Percentiles rank a stretch among this genome's conserved stretches.
phyloP scores from a whole-genome alignment of 1,140 invertebrate species.

The Lepidurus arcticus region DNA sequence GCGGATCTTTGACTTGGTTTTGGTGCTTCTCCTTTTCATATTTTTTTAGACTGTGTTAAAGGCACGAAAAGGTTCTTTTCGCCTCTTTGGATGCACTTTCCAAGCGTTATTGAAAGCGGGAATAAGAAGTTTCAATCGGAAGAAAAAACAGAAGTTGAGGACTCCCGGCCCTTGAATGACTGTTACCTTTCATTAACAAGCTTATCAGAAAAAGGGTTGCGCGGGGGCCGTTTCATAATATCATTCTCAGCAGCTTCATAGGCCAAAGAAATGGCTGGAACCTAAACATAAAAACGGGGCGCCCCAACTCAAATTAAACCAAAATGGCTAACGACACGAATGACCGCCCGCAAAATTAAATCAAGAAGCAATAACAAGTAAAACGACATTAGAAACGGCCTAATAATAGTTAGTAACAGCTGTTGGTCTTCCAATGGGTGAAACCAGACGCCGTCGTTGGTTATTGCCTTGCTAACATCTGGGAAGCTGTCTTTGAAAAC shows the following conservation, averaged over 20 bases:
- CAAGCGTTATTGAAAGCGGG: background rate
- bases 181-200: conserved; percentile 96
- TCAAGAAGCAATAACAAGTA: background rate
- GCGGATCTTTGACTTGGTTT: too few species aligned
- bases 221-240: conserved; percentile 97
- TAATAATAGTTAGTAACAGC: too few species aligned
- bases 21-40: too few species aligned
- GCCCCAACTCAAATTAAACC: conserved; percentile 23
- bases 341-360: background rate
- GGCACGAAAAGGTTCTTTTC: too few species aligned
- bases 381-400: background rate
- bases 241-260: conserved; percentile 97
- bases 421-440: too few species aligned
- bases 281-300: conserved; percentile 51
- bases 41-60: too few species aligned
- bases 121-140: background rate
- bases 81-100: too few species aligned
- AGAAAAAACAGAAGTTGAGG: background rate
- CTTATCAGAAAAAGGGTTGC: conserved; percentile 92
- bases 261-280: conserved; percentile 96
- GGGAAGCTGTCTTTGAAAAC: too few species aligned
- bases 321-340: background rate
- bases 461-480: too few species aligned
- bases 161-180: background rate
- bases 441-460: too few species aligned